Evolutionary conservation across 2,888 invertebrate species (phyloP).

Genomic region (Sarcophaga variegata): DNA sequence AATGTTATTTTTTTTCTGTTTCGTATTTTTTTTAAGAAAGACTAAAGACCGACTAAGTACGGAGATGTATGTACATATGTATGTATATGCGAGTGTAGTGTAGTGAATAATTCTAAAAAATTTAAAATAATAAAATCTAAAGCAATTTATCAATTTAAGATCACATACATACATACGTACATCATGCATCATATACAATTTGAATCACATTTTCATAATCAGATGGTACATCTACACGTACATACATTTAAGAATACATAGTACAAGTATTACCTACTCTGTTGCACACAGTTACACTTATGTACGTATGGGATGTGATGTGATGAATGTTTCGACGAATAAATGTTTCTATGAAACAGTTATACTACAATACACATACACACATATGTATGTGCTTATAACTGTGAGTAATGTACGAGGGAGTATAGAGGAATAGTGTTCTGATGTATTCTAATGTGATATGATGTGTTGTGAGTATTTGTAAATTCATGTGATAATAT

Average conservation of each 20-base stretch:
- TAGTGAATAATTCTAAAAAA: conserved; percentile 52
- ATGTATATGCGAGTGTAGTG: conserved; percentile 20
- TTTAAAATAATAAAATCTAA: conserved; percentile 74
- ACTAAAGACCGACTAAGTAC: conserved; percentile 43
- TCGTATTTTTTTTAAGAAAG: conserved; percentile 6
- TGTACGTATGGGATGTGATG: conserved; percentile 4
- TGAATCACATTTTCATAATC: conserved; percentile 32
- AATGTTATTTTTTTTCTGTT: too few species aligned
- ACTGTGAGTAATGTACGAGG: too few species aligned
- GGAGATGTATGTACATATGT: neutral
- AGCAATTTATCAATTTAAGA: conserved; percentile 80
- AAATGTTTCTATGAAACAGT: neutral
- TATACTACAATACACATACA: neutral
- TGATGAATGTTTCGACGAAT: conserved; percentile 7
- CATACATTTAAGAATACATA: conserved; percentile 4
- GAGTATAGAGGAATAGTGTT: too few species aligned
- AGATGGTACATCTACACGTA: neutral
- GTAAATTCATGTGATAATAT: conserved; percentile 9
- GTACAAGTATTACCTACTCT: neutral
- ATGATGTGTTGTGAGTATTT: too few species aligned
- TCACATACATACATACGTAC: conserved; percentile 15
- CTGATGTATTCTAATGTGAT: too few species aligned
- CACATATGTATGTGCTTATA: neutral
- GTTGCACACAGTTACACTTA: neutral
- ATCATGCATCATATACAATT: conserved; percentile 20